phyloP scores from a whole-genome alignment of 1,140 invertebrate species.

The Neuroterus valhalla region DNA sequence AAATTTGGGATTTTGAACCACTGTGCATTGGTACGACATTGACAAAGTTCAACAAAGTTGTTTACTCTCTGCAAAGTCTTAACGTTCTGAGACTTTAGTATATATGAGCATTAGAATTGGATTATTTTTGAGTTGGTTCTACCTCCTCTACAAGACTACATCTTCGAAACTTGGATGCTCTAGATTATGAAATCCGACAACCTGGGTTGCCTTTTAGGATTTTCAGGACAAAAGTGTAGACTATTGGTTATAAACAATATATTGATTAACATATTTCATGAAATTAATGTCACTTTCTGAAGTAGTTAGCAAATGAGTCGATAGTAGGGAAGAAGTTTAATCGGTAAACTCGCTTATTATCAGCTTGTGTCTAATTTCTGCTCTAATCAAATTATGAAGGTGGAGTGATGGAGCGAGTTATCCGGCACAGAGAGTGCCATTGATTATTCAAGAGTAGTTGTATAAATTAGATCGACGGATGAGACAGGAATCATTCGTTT shows the following conservation, averaged over 20 bases:
- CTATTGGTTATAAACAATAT: neutral
- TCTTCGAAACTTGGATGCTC: too few species aligned
- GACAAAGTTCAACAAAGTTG: too few species aligned
- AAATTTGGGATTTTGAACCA: too few species aligned
- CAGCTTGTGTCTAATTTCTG: conserved; percentile 17
- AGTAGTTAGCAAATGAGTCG: neutral
- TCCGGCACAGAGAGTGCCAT: neutral
- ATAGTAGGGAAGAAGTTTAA: conserved; percentile 20
- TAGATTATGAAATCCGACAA: too few species aligned
- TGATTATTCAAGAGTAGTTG: conserved; percentile 22
- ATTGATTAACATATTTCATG: neutral
- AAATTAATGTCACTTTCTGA: neutral
- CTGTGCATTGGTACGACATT: too few species aligned
- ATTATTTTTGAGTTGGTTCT: too few species aligned
- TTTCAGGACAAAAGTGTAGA: too few species aligned
- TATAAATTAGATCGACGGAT: conserved; percentile 34
- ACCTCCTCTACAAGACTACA: too few species aligned
- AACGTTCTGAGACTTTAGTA: too few species aligned
- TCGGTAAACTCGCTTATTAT: conserved; percentile 26
- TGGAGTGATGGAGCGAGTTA: conserved; percentile 20
- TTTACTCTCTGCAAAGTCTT: too few species aligned
- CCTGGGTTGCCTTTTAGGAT: too few species aligned
- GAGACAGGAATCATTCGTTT: conserved; percentile 41
- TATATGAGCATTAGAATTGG: too few species aligned
- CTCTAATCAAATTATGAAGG: conserved; percentile 14